Percentiles rank a stretch among this genome's conserved stretches.
Conservation (phyloP, 2,113 vertebrate genomes). For the Catharus fuscescens region DNA sequence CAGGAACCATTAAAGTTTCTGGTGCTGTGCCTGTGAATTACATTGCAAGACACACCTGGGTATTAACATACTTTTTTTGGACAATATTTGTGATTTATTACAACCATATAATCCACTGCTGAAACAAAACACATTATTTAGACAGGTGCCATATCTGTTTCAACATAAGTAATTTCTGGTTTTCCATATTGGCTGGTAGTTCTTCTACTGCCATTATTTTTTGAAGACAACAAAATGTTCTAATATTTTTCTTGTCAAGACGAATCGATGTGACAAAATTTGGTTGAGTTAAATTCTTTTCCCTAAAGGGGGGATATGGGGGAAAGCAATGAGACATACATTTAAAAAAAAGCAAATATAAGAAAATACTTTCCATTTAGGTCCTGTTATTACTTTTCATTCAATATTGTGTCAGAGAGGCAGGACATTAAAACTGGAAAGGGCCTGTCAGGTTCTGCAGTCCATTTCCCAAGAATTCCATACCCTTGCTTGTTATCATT, state of each 20-base stretch:
- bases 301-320: neutral
- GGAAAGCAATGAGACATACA: neutral
- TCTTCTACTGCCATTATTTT: neutral
- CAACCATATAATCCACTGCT: neutral
- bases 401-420: neutral
- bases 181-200: neutral
- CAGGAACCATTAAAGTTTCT: neutral
- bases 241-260: conserved; percentile 5
- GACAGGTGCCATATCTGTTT: conserved; percentile 31
- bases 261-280: neutral
- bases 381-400: neutral
- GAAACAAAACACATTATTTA: conserved; percentile 43
- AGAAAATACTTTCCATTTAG: neutral
- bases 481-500: neutral
- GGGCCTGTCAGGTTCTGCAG: neutral
- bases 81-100: neutral
- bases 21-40: neutral
- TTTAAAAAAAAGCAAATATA: neutral
- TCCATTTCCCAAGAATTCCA: neutral
- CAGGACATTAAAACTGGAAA: neutral
- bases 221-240: neutral
- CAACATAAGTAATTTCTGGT: neutral
- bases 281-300: neutral
- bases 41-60: neutral
- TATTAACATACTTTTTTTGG: neutral